These are phyloP conservation scores for Sebastiscus tertius DNA, from an alignment of 2,797 vertebrate genomes.

Conservation along the genomic window DNA sequence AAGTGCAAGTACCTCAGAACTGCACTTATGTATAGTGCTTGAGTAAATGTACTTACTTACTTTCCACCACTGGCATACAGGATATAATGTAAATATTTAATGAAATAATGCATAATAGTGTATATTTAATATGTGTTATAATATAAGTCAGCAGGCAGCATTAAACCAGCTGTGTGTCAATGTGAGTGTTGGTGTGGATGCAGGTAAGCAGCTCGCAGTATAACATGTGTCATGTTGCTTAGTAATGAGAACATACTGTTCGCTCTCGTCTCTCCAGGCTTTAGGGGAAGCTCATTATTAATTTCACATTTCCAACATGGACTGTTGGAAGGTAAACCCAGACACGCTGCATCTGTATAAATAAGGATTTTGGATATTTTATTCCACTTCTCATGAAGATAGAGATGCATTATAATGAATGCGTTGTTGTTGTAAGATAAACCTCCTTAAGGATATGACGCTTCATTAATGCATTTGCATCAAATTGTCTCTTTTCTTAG, in stretches of 20 bases:
- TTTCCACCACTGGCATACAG: neutral
- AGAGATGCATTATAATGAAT: conserved; percentile 6
- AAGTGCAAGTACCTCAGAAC: neutral
- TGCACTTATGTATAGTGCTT: neutral
- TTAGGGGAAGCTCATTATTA: conserved; percentile 47
- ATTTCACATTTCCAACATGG: conserved; percentile 58
- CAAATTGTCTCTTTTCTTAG: conserved; percentile 21
- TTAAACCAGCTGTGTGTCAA: conserved; percentile 13
- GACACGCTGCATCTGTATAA: conserved; percentile 31
- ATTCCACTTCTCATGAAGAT: conserved; percentile 14
- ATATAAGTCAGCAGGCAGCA: neutral
- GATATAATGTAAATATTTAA: neutral
- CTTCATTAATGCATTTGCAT: conserved; percentile 34
- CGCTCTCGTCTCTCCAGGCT: conserved; percentile 44
- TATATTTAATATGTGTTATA: neutral
- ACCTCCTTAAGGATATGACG: conserved; percentile 2
- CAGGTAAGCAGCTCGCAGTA: conserved; percentile 21
- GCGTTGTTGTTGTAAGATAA: conserved; percentile 20
- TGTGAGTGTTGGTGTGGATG: conserved; percentile 11
- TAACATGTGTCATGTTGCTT: conserved; percentile 50
- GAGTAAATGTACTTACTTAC: neutral
- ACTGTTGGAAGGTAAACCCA: conserved; percentile 32
- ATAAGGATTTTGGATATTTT: conserved; percentile 34
- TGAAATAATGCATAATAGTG: neutral
- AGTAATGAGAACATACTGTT: conserved; percentile 63